Evolutionary conservation across 2,888 invertebrate genomes (phyloP).

Genomic region (Orchesella flavescens): DNA sequence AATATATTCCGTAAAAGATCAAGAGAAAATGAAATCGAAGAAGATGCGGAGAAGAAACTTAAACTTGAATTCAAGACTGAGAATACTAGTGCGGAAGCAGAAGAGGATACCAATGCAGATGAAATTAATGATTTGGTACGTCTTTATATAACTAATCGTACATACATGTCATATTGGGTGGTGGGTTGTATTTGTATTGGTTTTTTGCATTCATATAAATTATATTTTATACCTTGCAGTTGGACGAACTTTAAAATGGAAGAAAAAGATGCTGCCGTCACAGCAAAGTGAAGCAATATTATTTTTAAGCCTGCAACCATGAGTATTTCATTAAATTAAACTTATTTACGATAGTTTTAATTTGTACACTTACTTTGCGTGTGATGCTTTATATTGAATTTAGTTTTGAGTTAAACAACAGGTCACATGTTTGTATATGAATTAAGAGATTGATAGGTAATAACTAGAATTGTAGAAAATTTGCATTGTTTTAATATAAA

Average conservation of each 20-base stretch:
- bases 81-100: conserved; percentile 29
- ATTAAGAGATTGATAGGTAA: neutral
- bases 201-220: neutral
- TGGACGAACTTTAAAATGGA: conserved; percentile 67
- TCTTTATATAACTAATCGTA: too few relatives aligned
- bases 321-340: neutral
- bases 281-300: neutral
- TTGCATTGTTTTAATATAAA: too few relatives aligned
- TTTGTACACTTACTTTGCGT: too few relatives aligned
- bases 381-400: too few relatives aligned
- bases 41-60: conserved; percentile 57
- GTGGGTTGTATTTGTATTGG: neutral
- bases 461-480: neutral
- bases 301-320: neutral
- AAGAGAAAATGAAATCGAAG: conserved; percentile 18
- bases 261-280: too few relatives aligned
- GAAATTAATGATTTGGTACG: conserved; percentile 66
- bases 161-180: too few relatives aligned
- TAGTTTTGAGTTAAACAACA: too few relatives aligned
- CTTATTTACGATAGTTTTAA: neutral
- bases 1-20: conserved; percentile 67
- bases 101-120: conserved; percentile 28
- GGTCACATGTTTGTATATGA: too few relatives aligned
- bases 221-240: conserved; percentile 52
- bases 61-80: conserved; percentile 46